These are phyloP conservation scores for Papilio elwesi DNA, from an alignment of 2,888 invertebrate genomes.

Conservation along the genomic window DNA sequence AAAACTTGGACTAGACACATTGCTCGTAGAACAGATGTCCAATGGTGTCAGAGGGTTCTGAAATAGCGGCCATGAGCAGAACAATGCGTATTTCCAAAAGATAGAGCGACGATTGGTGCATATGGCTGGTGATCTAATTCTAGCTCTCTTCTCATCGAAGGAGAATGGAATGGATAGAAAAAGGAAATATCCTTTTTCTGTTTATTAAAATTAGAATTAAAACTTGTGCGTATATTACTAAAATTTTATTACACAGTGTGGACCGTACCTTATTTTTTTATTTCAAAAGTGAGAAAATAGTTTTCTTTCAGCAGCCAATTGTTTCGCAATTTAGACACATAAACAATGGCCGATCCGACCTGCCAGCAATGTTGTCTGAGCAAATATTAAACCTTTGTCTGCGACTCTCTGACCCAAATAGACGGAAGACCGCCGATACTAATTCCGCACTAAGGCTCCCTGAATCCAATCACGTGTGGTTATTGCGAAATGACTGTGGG, in stretches of 20 bases:
- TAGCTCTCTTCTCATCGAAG: too few relatives aligned
- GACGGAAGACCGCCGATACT: slow-evolving; percentile 34
- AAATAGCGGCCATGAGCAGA: too few relatives aligned
- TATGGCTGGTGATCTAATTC: too few relatives aligned
- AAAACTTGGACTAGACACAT: too few relatives aligned
- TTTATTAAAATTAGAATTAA: too few relatives aligned
- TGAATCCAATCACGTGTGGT: slow-evolving; percentile 42
- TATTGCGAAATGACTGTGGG: slow-evolving; percentile 42
- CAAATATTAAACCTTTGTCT: slow-evolving; percentile 37
- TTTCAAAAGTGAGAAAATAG: background rate
- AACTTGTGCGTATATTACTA: background rate
- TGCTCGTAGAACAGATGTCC: too few relatives aligned
- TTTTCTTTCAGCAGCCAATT: slow-evolving; percentile 13
- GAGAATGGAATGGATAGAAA: too few relatives aligned
- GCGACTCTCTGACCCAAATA: slow-evolving; percentile 34
- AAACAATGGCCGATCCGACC: slow-evolving; percentile 4
- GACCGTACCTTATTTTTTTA: too few relatives aligned
- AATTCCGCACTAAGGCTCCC: slow-evolving; percentile 27
- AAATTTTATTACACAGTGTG: background rate
- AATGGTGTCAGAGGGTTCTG: too few relatives aligned
- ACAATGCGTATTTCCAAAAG: too few relatives aligned
- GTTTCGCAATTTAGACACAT: slow-evolving; percentile 22
- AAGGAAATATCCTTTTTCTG: too few relatives aligned
- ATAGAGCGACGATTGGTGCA: too few relatives aligned
- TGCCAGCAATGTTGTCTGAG: slow-evolving; percentile 19